phyloP scores from a whole-genome alignment of 2,888 invertebrate genomes.

The Lissonota sp. region DNA sequence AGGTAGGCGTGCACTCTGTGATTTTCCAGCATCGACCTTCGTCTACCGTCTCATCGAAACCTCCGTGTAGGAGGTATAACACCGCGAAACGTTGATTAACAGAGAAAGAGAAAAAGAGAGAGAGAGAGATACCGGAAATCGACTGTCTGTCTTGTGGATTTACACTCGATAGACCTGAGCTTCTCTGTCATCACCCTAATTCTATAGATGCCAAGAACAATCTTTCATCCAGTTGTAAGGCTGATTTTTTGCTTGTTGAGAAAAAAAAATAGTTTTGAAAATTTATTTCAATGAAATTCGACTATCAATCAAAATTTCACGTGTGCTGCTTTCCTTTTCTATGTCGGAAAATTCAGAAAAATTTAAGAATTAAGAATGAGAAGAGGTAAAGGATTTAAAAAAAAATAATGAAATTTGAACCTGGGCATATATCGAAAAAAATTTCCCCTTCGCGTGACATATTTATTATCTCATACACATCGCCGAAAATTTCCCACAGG shows the following conservation, averaged over 20 bases:
- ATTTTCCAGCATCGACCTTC: conserved; percentile 42
- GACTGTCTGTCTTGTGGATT: conserved; percentile 46
- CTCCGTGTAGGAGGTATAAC: conserved; percentile 20
- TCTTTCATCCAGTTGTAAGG: too few species aligned
- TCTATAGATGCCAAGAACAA: too few species aligned
- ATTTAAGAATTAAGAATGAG: too few species aligned
- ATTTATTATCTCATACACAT: conserved; percentile 51
- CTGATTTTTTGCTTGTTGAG: too few species aligned
- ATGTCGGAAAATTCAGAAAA: too few species aligned
- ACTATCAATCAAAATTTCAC: too few species aligned
- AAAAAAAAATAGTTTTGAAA: too few species aligned
- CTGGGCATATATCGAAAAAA: not conserved
- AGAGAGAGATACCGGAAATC: conserved; percentile 55
- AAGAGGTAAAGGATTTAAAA: too few species aligned
- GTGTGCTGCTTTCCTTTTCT: too few species aligned
- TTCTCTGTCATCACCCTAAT: not conserved
- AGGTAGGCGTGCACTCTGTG: conserved; percentile 55
- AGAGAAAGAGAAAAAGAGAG: not conserved
- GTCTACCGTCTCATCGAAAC: conserved; percentile 50
- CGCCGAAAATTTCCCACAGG: conserved; percentile 68
- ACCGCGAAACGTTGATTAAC: conserved; percentile 46
- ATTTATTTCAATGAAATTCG: too few species aligned
- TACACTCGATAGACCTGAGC: conserved; percentile 13
- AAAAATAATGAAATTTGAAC: too few species aligned
- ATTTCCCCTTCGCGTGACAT: conserved; percentile 28